A percentile compares a stretch with the other conserved stretches of the same genome.
phyloP scores from a whole-genome alignment of 2,797 vertebrate genomes.

The Crocidura indochinensis region DNA sequence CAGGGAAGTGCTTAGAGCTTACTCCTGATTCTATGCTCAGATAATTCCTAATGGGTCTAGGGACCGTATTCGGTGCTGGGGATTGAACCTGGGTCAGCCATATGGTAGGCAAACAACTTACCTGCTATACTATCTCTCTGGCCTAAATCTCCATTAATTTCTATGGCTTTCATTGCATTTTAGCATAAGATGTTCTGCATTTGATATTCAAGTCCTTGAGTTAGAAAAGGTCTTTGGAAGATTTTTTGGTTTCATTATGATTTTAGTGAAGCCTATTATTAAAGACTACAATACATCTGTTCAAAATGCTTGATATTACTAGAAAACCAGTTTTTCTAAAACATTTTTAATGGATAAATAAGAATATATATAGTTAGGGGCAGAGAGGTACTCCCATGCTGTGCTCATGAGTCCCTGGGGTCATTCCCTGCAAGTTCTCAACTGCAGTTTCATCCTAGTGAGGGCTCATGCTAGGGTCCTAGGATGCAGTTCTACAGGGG shows the following conservation, averaged over 20 bases:
- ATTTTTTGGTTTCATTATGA: not conserved
- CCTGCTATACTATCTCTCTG: too few relatives aligned
- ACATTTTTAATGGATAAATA: slow-evolving; percentile 22
- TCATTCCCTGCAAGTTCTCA: too few relatives aligned
- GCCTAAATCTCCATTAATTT: not conserved
- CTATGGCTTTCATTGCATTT: slow-evolving; percentile 6
- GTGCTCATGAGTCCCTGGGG: too few relatives aligned
- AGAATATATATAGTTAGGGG: not conserved
- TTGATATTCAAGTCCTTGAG: slow-evolving; percentile 25
- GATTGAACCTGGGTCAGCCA: not conserved
- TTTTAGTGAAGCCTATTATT: not conserved
- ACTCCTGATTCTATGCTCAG: too few relatives aligned
- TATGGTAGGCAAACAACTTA: too few relatives aligned
- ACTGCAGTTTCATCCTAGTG: too few relatives aligned
- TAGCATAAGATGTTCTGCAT: not conserved
- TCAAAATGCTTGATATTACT: not conserved
- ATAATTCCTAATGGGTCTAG: not conserved
- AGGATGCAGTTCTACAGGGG: too few relatives aligned
- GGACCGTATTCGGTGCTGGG: too few relatives aligned
- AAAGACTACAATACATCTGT: not conserved
- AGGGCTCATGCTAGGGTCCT: too few relatives aligned
- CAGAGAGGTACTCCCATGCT: too few relatives aligned
- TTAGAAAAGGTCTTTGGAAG: slow-evolving; percentile 22
- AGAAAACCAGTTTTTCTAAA: slow-evolving; percentile 15
- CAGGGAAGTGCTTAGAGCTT: too few relatives aligned